Evolutionary conservation across 2,888 invertebrate species (phyloP).

Genomic region (Phortica magna): DNA sequence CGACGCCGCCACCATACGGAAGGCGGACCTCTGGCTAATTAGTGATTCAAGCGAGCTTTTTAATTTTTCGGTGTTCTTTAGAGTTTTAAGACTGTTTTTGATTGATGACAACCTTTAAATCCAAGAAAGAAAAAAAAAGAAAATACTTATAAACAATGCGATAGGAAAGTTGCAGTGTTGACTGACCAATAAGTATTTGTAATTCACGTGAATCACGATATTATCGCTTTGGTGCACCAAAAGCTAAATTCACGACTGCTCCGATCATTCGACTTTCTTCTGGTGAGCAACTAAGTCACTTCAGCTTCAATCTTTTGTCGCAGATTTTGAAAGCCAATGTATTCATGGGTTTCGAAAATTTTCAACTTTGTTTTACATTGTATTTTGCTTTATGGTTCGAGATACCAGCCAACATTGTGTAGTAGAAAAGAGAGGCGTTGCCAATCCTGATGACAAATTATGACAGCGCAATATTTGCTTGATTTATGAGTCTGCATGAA

Average conservation of each 20-base stretch:
- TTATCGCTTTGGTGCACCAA: not conserved
- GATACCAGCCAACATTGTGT: not conserved
- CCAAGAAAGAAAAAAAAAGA: not conserved
- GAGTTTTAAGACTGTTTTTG: constrained; percentile 56
- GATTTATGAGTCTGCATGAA: constrained; percentile 65
- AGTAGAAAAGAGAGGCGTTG: constrained; percentile 63
- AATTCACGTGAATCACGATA: not conserved
- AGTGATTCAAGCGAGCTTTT: constrained; percentile 68
- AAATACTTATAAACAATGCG: not conserved
- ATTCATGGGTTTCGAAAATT: not conserved
- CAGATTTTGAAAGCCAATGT: not conserved
- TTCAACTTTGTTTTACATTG: not conserved
- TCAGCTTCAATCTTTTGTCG: too few relatives aligned
- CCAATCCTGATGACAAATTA: constrained; percentile 75
- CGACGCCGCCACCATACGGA: not conserved
- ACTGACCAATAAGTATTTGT: constrained; percentile 9
- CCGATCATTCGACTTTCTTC: not conserved
- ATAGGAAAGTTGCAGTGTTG: not conserved
- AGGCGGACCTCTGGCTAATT: constrained; percentile 53
- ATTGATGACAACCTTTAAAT: constrained; percentile 25
- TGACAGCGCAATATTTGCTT: constrained; percentile 70
- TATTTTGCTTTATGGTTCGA: not conserved
- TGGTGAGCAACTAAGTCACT: not conserved
- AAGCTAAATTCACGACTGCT: not conserved
- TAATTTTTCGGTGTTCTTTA: constrained; percentile 58